A percentile compares a stretch with the other conserved stretches of the same genome.
Conservation (phyloP, 1,140 invertebrate species). For the Trigoniulus corallinus region DNA sequence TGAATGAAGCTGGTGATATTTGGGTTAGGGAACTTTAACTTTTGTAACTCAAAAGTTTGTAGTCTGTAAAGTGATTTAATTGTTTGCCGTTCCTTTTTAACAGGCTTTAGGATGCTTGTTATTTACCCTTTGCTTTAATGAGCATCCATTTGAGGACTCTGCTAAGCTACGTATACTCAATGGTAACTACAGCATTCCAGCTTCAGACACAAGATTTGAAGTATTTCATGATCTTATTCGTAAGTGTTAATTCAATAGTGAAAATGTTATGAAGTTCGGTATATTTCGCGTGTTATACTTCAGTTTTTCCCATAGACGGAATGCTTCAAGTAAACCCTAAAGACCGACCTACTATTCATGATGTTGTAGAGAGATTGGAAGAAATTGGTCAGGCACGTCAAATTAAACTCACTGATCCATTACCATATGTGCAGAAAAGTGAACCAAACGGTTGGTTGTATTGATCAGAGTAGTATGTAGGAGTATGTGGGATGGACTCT, state of each 20-base stretch:
- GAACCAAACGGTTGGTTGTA: no score
- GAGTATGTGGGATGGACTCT: no score
- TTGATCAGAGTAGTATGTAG: no score
- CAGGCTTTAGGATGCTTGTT: conserved; percentile 84
- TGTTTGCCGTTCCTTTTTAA: conserved; percentile 4
- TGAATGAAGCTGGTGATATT: conserved; percentile 73
- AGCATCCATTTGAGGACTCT: conserved; percentile 93
- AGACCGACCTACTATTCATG: conserved; percentile 52
- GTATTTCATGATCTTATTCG: conserved; percentile 82
- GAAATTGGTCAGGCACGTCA: conserved; percentile 68
- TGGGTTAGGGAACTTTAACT: conserved; percentile 39
- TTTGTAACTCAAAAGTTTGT: background rate
- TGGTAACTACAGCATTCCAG: conserved; percentile 77
- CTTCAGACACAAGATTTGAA: conserved; percentile 54
- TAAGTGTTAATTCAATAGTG: conserved; percentile 32
- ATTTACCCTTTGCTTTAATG: conserved; percentile 77
- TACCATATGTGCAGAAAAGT: no score
- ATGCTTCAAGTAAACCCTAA: conserved; percentile 64
- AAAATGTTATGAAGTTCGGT: background rate
- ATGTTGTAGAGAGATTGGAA: conserved; percentile 63
- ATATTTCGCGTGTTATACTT: conserved; percentile 1
- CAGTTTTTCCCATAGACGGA: conserved; percentile 36
- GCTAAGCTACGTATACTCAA: conserved; percentile 93
- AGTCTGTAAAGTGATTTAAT: conserved; percentile 2
- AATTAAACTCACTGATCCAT: conserved; percentile 55